Evolutionary conservation across 2,888 invertebrate genomes (phyloP).

Genomic region (Parapristionchus giblindavisi): DNA sequence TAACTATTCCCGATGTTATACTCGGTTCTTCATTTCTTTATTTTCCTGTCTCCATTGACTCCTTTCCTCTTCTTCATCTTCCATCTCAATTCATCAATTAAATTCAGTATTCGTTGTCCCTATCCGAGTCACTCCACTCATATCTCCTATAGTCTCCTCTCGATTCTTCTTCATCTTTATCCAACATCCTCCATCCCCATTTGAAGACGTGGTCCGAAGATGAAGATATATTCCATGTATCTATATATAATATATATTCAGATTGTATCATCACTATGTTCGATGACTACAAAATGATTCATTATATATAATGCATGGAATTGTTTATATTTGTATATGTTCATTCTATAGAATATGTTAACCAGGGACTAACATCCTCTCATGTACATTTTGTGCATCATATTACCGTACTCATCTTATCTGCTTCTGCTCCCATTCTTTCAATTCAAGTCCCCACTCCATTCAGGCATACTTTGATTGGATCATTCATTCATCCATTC

Average conservation of each 20-base stretch:
- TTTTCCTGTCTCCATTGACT: conserved; percentile 17
- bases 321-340: too few relatives aligned
- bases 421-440: neutral
- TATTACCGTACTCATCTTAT: neutral
- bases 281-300: neutral
- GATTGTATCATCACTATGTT: neutral
- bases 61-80: neutral
- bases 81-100: conserved; percentile 4
- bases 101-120: conserved; percentile 28
- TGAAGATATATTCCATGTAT: neutral
- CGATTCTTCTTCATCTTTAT: neutral
- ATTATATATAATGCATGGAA: too few relatives aligned
- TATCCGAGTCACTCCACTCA: conserved; percentile 28
- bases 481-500: neutral
- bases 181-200: too few relatives aligned
- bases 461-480: neutral
- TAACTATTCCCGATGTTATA: neutral
- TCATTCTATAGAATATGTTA: neutral
- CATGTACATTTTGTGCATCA: conserved; percentile 14
- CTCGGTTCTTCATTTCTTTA: conserved; percentile 31
- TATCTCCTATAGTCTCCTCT: neutral
- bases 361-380: conserved; percentile 5
- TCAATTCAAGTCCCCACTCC: neutral
- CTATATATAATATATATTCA: neutral
- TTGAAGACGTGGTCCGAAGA: neutral